phyloP scores from a whole-genome alignment of 1,140 invertebrate species.

The Drosophila repleta region DNA sequence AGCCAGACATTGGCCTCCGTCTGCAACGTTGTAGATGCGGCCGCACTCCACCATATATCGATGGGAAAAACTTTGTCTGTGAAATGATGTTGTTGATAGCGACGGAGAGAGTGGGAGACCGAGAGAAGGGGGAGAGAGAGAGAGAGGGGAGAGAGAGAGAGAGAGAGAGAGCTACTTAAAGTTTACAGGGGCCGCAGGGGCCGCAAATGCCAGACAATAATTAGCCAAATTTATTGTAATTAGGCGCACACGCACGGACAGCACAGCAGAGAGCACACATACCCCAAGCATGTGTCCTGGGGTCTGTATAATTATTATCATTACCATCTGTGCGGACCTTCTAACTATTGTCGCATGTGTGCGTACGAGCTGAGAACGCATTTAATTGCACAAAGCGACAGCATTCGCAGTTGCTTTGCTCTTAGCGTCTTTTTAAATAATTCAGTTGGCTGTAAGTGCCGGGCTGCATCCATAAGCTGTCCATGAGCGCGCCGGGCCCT shows the following conservation, averaged over 20 bases:
- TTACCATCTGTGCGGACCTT: constrained; percentile 35
- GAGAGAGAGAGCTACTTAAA: constrained; percentile 55
- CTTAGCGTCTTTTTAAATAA: constrained; percentile 78
- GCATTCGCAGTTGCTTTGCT: constrained; percentile 46
- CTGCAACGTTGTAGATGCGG: constrained; percentile 1
- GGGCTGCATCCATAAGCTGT: constrained; percentile 31
- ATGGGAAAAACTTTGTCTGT: constrained; percentile 68
- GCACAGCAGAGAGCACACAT: constrained; percentile 26
- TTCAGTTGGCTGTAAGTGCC: constrained; percentile 70
- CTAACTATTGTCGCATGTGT: constrained; percentile 65
- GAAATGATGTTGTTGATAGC: neutral
- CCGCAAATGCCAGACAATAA: constrained; percentile 70
- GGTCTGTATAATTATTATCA: constrained; percentile 66
- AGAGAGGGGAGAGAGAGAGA: neutral
- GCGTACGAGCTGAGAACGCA: constrained; percentile 66
- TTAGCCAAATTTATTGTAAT: constrained; percentile 82
- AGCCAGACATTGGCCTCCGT: constrained; percentile 50
- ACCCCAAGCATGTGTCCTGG: constrained; percentile 58
- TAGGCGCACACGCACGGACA: constrained; percentile 65
- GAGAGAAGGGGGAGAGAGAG: neutral
- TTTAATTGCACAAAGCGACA: constrained; percentile 78
- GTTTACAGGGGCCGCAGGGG: constrained; percentile 53
- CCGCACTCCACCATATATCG: constrained; percentile 54
- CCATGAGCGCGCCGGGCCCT: constrained; percentile 42
- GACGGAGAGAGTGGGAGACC: neutral